phyloP scores from a whole-genome alignment of 2,888 invertebrate species.

The Noctua janthe region DNA sequence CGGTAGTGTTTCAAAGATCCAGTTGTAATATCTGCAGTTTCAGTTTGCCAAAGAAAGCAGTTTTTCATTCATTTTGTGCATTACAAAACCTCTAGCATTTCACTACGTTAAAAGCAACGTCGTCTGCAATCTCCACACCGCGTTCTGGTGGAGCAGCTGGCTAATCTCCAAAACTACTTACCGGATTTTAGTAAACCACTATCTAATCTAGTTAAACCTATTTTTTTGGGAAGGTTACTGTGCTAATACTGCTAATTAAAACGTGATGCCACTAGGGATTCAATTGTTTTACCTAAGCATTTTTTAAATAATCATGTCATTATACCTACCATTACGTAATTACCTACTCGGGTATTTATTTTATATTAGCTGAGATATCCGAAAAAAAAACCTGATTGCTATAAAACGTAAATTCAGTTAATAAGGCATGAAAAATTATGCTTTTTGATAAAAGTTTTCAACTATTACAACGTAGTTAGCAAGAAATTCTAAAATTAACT shows the following conservation, averaged over 20 bases:
- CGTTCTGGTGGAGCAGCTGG: slow-evolving; percentile 49
- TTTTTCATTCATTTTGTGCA: not conserved
- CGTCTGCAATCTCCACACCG: slow-evolving; percentile 25
- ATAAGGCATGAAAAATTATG: not conserved
- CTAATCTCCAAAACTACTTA: slow-evolving; percentile 59
- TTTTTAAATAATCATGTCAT: not conserved
- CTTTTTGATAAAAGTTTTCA: not conserved
- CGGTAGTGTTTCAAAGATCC: too few species aligned
- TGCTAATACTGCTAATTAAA: slow-evolving; percentile 29
- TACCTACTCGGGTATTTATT: not conserved
- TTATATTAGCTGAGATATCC: not conserved
- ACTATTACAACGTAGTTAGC: slow-evolving; percentile 8
- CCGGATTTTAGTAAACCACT: slow-evolving; percentile 47
- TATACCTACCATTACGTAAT: not conserved
- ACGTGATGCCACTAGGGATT: slow-evolving; percentile 29
- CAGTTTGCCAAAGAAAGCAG: not conserved
- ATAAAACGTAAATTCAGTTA: not conserved
- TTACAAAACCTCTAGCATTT: not conserved
- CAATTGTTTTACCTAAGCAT: slow-evolving; percentile 16
- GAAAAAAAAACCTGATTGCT: not conserved
- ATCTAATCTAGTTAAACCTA: slow-evolving; percentile 59
- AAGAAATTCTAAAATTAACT: slow-evolving; percentile 31
- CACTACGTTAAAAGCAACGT: not conserved
- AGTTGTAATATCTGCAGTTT: too few species aligned
- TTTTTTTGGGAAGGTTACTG: slow-evolving; percentile 32